Evolutionary conservation across 2,888 invertebrate genomes (phyloP).

Genomic region (Agonum fuliginosum): DNA sequence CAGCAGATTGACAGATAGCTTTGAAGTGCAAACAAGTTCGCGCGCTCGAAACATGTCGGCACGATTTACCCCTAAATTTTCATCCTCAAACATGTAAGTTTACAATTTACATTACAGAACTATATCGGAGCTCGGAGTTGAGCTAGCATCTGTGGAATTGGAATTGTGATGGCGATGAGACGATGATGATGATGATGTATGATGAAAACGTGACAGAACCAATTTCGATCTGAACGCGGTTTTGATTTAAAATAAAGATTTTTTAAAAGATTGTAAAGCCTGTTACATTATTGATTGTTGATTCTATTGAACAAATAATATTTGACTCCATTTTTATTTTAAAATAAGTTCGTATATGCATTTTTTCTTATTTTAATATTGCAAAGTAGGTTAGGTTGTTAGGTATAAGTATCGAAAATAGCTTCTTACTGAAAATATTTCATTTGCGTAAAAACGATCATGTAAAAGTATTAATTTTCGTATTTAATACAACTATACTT

Average conservation of each 20-base stretch:
- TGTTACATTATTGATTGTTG: too few relatives aligned
- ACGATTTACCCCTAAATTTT: conserved; percentile 34
- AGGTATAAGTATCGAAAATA: too few relatives aligned
- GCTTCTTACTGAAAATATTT: too few relatives aligned
- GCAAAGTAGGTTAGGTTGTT: too few relatives aligned
- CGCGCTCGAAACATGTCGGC: conserved; percentile 21
- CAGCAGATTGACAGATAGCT: conserved; percentile 69
- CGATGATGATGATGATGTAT: background rate
- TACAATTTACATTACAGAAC: conserved; percentile 1
- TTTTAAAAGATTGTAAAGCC: background rate
- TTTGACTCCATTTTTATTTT: too few relatives aligned
- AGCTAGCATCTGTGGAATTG: background rate
- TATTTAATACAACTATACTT: too few relatives aligned
- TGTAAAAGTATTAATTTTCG: too few relatives aligned
- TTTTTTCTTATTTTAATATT: too few relatives aligned
- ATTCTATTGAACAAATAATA: too few relatives aligned
- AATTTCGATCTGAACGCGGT: background rate
- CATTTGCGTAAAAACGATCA: too few relatives aligned
- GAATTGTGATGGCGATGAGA: background rate
- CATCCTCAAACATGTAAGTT: conserved; percentile 26
- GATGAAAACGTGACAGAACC: background rate
- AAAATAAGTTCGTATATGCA: too few relatives aligned
- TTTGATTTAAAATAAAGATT: background rate
- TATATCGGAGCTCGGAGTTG: conserved; percentile 14
- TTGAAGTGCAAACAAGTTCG: conserved; percentile 70